These are phyloP conservation scores for Chrysopa pallens DNA, from an alignment of 1,140 invertebrate genomes.

Conservation along the genomic window DNA sequence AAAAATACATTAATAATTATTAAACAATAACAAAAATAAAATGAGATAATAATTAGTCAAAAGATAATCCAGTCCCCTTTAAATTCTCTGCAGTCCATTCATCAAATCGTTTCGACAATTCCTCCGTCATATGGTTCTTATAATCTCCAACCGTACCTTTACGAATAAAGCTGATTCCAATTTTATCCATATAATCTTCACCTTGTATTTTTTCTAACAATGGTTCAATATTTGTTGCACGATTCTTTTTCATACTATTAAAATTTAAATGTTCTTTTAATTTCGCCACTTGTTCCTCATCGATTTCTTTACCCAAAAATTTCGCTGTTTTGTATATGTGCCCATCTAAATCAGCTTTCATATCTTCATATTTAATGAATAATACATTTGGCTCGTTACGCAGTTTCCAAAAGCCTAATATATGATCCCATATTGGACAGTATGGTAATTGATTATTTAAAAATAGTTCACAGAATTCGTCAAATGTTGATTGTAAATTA, in stretches of 20 bases:
- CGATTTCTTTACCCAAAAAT: constrained; percentile 50
- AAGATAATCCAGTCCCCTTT: constrained; percentile 39
- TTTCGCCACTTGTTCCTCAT: constrained; percentile 39
- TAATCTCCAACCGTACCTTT: constrained; percentile 73
- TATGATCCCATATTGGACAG: constrained; percentile 50
- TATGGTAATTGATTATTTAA: constrained; percentile 45
- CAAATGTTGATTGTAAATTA: constrained; percentile 45
- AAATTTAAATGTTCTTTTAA: constrained; percentile 62
- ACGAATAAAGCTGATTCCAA: constrained; percentile 48
- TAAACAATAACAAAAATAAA: too few species aligned
- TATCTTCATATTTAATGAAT: constrained; percentile 72
- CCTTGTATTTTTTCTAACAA: constrained; percentile 33
- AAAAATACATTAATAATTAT: too few species aligned
- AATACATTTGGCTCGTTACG: constrained; percentile 55
- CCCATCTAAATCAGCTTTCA: constrained; percentile 49
- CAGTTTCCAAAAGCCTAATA: constrained; percentile 52
- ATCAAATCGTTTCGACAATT: constrained; percentile 51
- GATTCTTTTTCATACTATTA: constrained; percentile 61
- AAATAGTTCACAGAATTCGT: constrained; percentile 61
- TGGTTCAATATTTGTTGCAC: constrained; percentile 50
- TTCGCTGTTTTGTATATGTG: constrained; percentile 46
- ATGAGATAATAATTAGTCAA: too few species aligned
- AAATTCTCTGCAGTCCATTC: constrained; percentile 50
- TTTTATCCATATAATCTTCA: constrained; percentile 27
- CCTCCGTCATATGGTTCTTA: constrained; percentile 59